phyloP scores from a whole-genome alignment of 2,888 invertebrate species.

The Brachyopa scutellaris region DNA sequence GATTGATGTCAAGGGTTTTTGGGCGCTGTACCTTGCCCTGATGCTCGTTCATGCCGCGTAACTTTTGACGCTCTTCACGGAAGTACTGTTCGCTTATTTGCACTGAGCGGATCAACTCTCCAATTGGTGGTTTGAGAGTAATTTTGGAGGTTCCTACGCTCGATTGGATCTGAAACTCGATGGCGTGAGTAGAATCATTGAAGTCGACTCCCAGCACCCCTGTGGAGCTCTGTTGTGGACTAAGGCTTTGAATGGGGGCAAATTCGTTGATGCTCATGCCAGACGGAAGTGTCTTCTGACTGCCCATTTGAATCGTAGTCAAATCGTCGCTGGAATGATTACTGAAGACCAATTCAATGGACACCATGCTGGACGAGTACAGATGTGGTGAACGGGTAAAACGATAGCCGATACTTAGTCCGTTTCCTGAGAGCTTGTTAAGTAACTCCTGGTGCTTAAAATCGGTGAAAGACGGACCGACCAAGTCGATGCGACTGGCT shows the following conservation, averaged over 20 bases:
- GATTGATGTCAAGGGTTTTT: slow-evolving; percentile 70
- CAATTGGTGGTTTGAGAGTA: slow-evolving; percentile 90
- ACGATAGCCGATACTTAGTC: slow-evolving; percentile 85
- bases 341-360: slow-evolving; percentile 89
- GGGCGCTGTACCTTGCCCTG: slow-evolving; percentile 79
- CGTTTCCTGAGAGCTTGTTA: slow-evolving; percentile 88
- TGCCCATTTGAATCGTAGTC: slow-evolving; percentile 83
- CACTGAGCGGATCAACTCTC: slow-evolving; percentile 93
- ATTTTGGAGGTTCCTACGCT: slow-evolving; percentile 85
- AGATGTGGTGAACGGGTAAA: slow-evolving; percentile 92
- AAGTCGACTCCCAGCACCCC: slow-evolving; percentile 93
- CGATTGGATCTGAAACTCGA: slow-evolving; percentile 89
- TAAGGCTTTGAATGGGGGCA: slow-evolving; percentile 85
- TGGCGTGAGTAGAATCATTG: slow-evolving; percentile 95
- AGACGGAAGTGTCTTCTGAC: slow-evolving; percentile 84
- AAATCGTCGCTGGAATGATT: slow-evolving; percentile 85
- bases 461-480: slow-evolving; percentile 85
- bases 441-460: slow-evolving; percentile 85
- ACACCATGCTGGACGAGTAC: slow-evolving; percentile 91
- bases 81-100: slow-evolving; percentile 88
- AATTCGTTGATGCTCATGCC: slow-evolving; percentile 91
- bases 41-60: slow-evolving; percentile 96
- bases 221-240: slow-evolving; percentile 85
- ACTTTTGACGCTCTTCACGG: slow-evolving; percentile 87
- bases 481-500: slow-evolving; percentile 83